Base-by-base conservation (phyloP, 2,113 vertebrate genomes). In the Chaenogobius annularis region DNA sequence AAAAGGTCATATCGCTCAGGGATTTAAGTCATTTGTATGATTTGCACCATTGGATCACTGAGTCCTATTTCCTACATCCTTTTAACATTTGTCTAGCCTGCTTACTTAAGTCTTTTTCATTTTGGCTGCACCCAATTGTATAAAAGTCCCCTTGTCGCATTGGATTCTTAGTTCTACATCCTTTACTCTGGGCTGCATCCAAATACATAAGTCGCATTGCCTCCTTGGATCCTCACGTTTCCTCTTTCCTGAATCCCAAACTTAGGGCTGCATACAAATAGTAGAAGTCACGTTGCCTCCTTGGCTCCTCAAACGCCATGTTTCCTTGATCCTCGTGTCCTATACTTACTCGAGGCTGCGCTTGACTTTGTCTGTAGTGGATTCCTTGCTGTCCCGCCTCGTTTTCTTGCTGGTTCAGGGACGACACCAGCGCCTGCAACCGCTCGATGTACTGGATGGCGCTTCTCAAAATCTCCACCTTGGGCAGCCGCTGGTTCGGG, bases 371-470 rank as follows among this genome's bases (percentile, higher is more conserved):
- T 63, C 90, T 79, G 81, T 93, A 95, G 81, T 94, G 95, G 80
- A 96, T 87, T 11, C 94, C 94, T 56, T 94, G 95, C 87, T 96
- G 92, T 2, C 93, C 94, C 0, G 91, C 95, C 68, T 96, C 96
- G 0, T 91, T 91, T 80, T 99, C 96, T 92, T 98, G 96, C 92
- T 98, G 98, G 93, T 97, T 97, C 82, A 99, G 96, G 48, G 96
- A 95, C 85, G 95, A 94, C 88, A 98, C 96, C 83, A 99, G 89
- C 11, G 95, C 95, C 93, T 98, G 98, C 46, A 99, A 94, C 66
- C 96, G 94, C 87, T 98, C 97, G 7, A 99, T 99, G 86, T 98
- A 99, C 91, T 99, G 98, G 87, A 99, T 99, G 91, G 97, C 97
- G 0, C 96, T 98, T 79, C 98, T 94, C 89, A 99, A 92, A 90